These are phyloP conservation scores for Melinaea menophilus DNA, from an alignment of 2,888 invertebrate genomes.

Conservation along the genomic window DNA sequence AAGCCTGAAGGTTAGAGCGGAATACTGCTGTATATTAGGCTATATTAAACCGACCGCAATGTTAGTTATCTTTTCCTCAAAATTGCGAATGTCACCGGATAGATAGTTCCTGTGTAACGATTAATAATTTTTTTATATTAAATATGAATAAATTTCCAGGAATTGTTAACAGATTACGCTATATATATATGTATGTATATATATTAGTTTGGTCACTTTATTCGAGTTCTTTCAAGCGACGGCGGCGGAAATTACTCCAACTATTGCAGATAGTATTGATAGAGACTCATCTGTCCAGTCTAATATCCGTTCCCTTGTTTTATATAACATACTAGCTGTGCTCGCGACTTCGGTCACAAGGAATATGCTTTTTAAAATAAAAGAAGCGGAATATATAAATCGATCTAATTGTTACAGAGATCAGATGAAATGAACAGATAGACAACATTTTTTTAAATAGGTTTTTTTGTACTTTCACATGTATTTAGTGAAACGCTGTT, in stretches of 20 bases:
- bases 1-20: neutral
- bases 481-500: too few relatives aligned
- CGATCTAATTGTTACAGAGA: too few relatives aligned
- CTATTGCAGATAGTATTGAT: neutral
- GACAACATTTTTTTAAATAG: too few relatives aligned
- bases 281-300: neutral
- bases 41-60: neutral
- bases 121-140: constrained; percentile 9
- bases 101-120: constrained; percentile 7
- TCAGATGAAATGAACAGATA: too few relatives aligned
- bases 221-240: constrained; percentile 9
- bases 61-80: constrained; percentile 8
- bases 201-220: constrained; percentile 15
- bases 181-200: neutral
- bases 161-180: too few relatives aligned
- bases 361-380: too few relatives aligned
- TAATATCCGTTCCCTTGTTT: constrained; percentile 1
- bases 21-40: neutral
- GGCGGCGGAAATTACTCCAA: neutral
- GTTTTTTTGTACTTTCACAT: too few relatives aligned
- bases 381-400: too few relatives aligned
- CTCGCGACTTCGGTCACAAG: too few relatives aligned
- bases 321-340: neutral
- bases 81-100: constrained; percentile 12
- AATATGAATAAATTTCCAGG: neutral